phyloP scores from a whole-genome alignment of 2,797 vertebrate species.

The Phylloscopus collybita region DNA sequence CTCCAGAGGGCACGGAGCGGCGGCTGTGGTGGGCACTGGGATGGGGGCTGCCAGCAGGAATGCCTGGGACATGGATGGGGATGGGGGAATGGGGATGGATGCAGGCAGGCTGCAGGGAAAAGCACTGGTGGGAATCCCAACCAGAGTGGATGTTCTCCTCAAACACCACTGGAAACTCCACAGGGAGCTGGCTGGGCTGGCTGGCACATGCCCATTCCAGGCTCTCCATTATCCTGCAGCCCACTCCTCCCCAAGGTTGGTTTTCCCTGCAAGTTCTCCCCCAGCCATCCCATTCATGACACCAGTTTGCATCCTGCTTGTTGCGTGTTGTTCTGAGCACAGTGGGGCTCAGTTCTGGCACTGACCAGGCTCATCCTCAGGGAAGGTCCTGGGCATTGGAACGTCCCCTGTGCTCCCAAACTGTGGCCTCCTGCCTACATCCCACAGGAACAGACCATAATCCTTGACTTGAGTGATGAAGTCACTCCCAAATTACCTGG shows the following conservation, averaged over 20 bases:
- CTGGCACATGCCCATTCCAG: neutral
- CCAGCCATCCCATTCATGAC: neutral
- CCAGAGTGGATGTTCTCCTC: neutral
- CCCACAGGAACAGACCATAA: rapidly evolving
- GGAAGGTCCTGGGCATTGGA: neutral
- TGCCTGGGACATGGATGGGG: neutral
- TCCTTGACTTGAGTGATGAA: neutral
- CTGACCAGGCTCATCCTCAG: neutral
- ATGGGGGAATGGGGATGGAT: neutral
- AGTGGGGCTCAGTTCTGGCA: rapidly evolving
- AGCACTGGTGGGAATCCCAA: neutral
- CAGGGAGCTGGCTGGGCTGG: neutral
- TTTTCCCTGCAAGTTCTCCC: neutral
- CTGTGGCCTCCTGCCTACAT: neutral
- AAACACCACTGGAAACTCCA: neutral
- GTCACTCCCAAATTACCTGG: neutral
- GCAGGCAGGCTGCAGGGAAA: rapidly evolving
- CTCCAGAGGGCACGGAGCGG: neutral
- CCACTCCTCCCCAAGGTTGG: rapidly evolving
- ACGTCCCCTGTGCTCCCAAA: neutral
- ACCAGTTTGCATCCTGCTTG: rapidly evolving
- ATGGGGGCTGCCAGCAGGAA: neutral
- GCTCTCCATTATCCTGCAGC: neutral
- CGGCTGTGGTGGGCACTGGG: neutral
- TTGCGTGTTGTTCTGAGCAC: rapidly evolving